phyloP scores from a whole-genome alignment of 2,113 vertebrate genomes.

The Rhodinocichla rosea region DNA sequence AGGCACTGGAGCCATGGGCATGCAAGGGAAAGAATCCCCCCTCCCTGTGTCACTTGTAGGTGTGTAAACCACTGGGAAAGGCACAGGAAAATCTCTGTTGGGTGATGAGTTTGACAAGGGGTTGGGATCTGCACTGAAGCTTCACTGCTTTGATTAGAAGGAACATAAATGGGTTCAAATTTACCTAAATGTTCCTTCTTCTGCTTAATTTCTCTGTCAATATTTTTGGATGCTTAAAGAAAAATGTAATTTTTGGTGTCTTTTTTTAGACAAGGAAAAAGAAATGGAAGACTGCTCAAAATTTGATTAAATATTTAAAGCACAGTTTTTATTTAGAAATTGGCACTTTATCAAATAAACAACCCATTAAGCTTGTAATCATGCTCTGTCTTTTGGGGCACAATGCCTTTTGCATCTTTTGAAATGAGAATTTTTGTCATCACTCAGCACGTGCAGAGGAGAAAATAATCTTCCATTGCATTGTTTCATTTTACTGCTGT shows the following conservation, averaged over 20 bases:
- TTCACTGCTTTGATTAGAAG: background rate
- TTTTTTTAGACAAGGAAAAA: background rate
- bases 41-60: accelerated
- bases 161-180: background rate
- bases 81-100: accelerated
- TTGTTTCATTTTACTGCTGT: constrained; percentile 2
- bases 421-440: constrained; percentile 4
- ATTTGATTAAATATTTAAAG: constrained; percentile 48
- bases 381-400: background rate
- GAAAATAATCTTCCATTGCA: constrained; percentile 35
- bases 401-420: constrained; percentile 9
- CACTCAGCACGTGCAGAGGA: background rate
- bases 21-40: background rate
- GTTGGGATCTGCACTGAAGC: background rate
- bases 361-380: constrained; percentile 32
- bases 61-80: background rate
- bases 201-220: background rate
- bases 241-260: background rate
- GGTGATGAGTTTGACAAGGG: background rate
- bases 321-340: constrained; percentile 19
- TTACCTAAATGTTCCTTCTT: background rate
- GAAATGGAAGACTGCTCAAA: background rate
- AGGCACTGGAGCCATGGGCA: accelerated
- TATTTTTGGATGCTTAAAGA: background rate
- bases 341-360: constrained; percentile 46